phyloP scores from a whole-genome alignment of 2,113 vertebrate species.

The Asarcornis scutulata region DNA sequence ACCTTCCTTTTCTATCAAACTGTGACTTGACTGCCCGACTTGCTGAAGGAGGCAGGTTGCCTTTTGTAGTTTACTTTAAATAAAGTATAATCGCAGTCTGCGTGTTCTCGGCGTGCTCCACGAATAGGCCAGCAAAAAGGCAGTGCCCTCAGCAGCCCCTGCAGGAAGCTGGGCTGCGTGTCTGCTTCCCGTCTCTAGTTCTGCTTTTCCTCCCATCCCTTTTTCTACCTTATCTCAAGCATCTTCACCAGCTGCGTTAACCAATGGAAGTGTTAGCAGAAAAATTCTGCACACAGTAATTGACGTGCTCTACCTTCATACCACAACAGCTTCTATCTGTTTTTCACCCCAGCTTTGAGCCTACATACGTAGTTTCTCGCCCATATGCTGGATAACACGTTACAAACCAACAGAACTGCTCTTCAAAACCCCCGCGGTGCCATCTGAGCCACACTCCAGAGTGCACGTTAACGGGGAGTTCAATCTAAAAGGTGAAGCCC shows the following conservation, averaged over 20 bases:
- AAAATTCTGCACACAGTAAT: rapidly evolving
- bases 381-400: rapidly evolving
- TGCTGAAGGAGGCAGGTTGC: neutral
- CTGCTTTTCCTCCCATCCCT: neutral
- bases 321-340: neutral
- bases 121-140: neutral
- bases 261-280: neutral
- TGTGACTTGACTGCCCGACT: neutral
- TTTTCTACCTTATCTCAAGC: neutral
- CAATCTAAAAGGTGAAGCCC: neutral
- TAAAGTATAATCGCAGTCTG: neutral
- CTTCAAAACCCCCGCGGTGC: neutral
- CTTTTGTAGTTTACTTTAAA: neutral
- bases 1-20: neutral
- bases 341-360: neutral
- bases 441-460: rapidly evolving
- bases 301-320: neutral
- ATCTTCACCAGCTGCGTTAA: neutral
- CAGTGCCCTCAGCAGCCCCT: rapidly evolving
- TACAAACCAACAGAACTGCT: neutral
- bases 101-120: neutral
- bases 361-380: rapidly evolving
- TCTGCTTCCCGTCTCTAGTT: neutral
- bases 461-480: rapidly evolving
- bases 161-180: neutral